Evolutionary conservation across 2,797 vertebrate species (phyloP).

Genomic region (Bovichtus variegatus): DNA sequence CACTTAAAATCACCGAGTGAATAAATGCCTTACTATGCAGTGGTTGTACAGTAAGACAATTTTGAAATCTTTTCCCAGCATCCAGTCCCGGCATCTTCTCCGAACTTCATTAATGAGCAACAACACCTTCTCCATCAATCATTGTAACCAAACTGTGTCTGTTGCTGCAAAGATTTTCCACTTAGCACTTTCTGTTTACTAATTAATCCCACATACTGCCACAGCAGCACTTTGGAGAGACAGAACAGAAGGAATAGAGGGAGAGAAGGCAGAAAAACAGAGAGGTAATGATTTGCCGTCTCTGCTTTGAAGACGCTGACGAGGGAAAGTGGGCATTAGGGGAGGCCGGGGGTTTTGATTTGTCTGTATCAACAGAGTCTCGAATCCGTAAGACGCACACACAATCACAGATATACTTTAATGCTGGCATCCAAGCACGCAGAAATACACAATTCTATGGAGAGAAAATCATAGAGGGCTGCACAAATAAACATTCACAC

Average conservation of each 20-base stretch:
- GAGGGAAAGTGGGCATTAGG: constrained; percentile 60
- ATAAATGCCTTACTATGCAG: not conserved
- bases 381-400: constrained; percentile 8
- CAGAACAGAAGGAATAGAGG: constrained; percentile 27
- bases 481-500: constrained; percentile 12
- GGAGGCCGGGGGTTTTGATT: constrained; percentile 60
- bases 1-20: not conserved
- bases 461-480: not conserved
- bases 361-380: constrained; percentile 49
- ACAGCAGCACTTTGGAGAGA: constrained; percentile 68
- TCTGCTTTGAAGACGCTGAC: constrained; percentile 69
- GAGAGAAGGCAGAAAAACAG: constrained; percentile 62
- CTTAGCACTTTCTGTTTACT: constrained; percentile 77
- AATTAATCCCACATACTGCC: constrained; percentile 75
- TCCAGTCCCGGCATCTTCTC: constrained; percentile 6
- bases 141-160: constrained; percentile 61
- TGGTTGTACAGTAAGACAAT: not conserved
- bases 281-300: constrained; percentile 75
- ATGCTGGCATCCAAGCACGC: not conserved
- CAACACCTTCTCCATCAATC: constrained; percentile 63
- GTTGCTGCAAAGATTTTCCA: constrained; percentile 73
- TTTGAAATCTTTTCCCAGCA: not conserved
- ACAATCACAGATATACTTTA: constrained; percentile 10
- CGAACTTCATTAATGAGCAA: constrained; percentile 63
- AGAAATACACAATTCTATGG: not conserved